Evolutionary conservation across 1,140 invertebrate species (phyloP), one percentile per base, ranked within the genome.

Genomic region (Harlomillsia oculata): DNA sequence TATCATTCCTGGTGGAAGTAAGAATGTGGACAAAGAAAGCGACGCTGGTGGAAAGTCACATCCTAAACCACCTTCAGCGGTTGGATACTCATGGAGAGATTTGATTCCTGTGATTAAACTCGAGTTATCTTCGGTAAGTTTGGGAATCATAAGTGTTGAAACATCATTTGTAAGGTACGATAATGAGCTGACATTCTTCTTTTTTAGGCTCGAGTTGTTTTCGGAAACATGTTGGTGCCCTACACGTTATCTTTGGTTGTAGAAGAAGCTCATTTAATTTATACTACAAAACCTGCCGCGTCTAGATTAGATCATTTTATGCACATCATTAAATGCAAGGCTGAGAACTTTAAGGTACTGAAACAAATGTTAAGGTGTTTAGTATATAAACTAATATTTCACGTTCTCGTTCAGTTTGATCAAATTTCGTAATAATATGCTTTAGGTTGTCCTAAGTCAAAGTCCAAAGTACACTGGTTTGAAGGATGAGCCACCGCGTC

Each of bases 71-170:
- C 53, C 62, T 40, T 54, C 59, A 6, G 60, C 60, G 11, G 65
- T 65, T 8, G 59, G 63, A 40, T 78, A 85, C 63, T 90, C 89
- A 3, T 97, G 95, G 91, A 78, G 94, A 65, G 91, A 97, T 76
- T 77, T 99, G 43, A 91, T 97, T 68, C 95, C 95, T 43, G 89
- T 96, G 25, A 96, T 97, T 53, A 97, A 97, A 76, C 76, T 95
- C 39, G 92, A 97, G 69, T 81, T 97, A 40, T 87, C 83, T 54
- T 84, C 84, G 36, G 83, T 84, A 72, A 77, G 75, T 74, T 26
- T 18, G n/a, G n/a, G n/a, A n/a, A n/a, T n/a, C n/a, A n/a, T n/a
- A n/a, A n/a, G n/a, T n/a, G n/a, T n/a, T n/a, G n/a, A n/a, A n/a
- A n/a, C n/a, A n/a, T n/a, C n/a, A n/a, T n/a, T n/a, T n/a, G n/a